Base-by-base conservation (phyloP, 2,888 invertebrate genomes). In the Apoda limacodes region DNA sequence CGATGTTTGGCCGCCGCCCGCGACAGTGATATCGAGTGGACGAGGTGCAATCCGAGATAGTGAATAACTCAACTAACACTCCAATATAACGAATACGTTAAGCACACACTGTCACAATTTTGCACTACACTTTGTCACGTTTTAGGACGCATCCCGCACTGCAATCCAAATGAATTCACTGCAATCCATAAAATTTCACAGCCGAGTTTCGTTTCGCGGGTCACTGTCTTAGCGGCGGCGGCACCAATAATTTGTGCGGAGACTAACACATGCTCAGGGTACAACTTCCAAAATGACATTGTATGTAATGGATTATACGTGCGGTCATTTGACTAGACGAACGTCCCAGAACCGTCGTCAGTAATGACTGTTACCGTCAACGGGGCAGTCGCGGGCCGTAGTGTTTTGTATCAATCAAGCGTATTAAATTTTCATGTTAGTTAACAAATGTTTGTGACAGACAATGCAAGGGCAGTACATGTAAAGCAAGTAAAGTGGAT, bases 111-210 rank as follows among this genome's bases (percentile, higher is more conserved):
- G 55, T 56, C 69, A 74, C 71, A 61, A 54, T 52, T 57, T 45
- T 55, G 58, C 75, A 75, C 72, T 69, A 45, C 72, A 74, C 72
- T 67, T 38, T 37, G 39, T 50, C 58, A 62, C 76, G 68, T 67
- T 62, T 52, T 51, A 52, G 56, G 50, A 39, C 46, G 50, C 48
- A 59, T 54, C 61, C 68, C 68, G 65, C 78, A 80, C 80, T 80
- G 78, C 78, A 78, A 80, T 80, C 78, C 78, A 65, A 64, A 49
- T 55, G 43, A 5, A 57, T 57, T 57, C 78, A 80, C 78, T 80
- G 78, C 78, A 78, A 80, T 80, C 78, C 78, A 61, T 72, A 17
- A n/a, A n/a, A n/a, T n/a, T n/a, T n/a, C n/a, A n/a, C n/a, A n/a
- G n/a, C n/a, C n/a, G n/a, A n/a, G n/a, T n/a, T n/a, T n/a, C n/a